Percentiles rank a stretch among this genome's conserved stretches.
These are phyloP conservation scores for Urocitellus parryii DNA, from an alignment of 2,113 vertebrate genomes.

Conservation along the genomic window DNA sequence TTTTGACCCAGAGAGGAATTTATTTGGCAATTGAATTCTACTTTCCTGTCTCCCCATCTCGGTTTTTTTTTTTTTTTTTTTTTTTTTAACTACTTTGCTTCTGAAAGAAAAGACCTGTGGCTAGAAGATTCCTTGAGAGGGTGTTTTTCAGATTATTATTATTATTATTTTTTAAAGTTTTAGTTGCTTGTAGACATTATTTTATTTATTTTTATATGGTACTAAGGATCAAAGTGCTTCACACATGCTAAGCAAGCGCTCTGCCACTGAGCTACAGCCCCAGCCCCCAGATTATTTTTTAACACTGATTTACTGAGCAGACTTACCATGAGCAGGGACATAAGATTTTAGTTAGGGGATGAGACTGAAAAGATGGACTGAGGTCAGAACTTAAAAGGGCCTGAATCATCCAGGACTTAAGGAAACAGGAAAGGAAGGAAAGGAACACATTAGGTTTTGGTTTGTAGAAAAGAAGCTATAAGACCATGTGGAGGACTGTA, in stretches of 20 bases:
- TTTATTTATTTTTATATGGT: no score
- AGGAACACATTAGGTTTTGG: conserved; percentile 12
- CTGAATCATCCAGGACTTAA: neutral
- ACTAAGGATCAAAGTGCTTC: no score
- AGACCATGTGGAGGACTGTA: neutral
- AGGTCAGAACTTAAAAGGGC: neutral
- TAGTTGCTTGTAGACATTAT: no score
- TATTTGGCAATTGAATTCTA: conserved; percentile 71
- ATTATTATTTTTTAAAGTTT: no score
- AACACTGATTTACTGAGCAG: neutral
- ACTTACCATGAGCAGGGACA: neutral
- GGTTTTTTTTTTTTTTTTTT: neutral
- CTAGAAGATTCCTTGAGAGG: neutral
- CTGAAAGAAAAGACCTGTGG: conserved; percentile 51
- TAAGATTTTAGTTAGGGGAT: neutral
- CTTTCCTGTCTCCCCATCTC: conserved; percentile 35
- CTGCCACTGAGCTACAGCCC: no score
- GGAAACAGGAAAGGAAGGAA: neutral
- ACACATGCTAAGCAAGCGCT: no score
- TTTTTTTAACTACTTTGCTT: neutral
- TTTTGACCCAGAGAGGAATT: conserved; percentile 22
- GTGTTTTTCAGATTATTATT: neutral
- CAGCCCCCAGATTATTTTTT: neutral
- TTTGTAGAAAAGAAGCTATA: neutral
- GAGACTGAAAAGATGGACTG: neutral